A percentile compares a stretch with the other conserved stretches of the same genome.
These are phyloP conservation scores for Myotis myotis DNA, from an alignment of 2,797 vertebrate species.

Conservation along the genomic window DNA sequence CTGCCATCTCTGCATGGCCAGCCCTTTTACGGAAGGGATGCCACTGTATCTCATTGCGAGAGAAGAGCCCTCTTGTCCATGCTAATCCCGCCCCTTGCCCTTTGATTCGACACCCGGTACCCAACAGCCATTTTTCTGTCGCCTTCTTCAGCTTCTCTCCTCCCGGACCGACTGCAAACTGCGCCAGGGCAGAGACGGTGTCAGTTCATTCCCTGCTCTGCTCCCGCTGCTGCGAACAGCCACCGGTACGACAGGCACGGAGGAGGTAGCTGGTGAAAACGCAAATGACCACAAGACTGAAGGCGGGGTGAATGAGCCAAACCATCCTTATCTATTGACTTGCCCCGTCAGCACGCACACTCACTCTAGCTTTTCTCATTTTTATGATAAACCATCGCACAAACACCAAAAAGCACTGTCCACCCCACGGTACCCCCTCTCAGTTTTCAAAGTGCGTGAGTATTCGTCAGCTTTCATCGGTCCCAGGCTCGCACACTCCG, in stretches of 20 bases:
- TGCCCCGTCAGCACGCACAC: neutral
- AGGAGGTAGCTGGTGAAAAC: neutral
- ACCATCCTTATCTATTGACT: neutral
- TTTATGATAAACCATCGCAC: neutral
- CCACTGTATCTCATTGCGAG: neutral
- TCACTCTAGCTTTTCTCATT: neutral
- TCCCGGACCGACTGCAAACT: neutral
- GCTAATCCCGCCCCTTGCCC: neutral
- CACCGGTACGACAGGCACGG: neutral
- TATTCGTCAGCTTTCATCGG: neutral
- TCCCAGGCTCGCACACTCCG: neutral
- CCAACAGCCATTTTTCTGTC: neutral
- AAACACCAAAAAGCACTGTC: neutral
- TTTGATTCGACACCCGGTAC: neutral
- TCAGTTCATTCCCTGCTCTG: neutral
- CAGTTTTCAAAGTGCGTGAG: neutral
- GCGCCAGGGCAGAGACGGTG: fast-evolving
- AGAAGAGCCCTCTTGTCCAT: too few species aligned
- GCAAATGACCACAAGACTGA: neutral
- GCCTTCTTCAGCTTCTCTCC: neutral
- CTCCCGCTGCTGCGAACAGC: neutral
- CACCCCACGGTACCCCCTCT: neutral
- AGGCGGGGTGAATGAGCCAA: neutral
- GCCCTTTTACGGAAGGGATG: too few species aligned
- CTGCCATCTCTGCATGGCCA: too few species aligned